Base-by-base conservation (phyloP, 2,888 invertebrate species). In the Perizoma flavofasciatum region DNA sequence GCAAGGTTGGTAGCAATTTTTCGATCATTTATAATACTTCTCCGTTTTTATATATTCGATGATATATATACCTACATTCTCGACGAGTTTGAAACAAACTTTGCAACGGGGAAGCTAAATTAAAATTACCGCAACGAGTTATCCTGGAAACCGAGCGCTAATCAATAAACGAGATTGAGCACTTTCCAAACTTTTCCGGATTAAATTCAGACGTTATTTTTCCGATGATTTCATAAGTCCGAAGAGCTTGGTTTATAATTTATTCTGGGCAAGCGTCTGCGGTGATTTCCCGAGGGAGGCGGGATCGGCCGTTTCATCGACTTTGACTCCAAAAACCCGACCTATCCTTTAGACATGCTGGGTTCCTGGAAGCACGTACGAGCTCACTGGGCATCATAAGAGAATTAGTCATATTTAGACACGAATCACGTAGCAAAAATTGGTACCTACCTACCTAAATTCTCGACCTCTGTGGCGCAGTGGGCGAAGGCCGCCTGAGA, bases 201-300 rank as follows among this genome's bases (percentile, higher is more conserved):
- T 61, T 53, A 41, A 47, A 39, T 49, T 50, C 40, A 32, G 44
- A 57, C 54, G 50, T 61, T 55, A 55, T 62, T 58, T 62, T 55
- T 59, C 47, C 57, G 57, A 54, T 57, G 46, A 57, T 54, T 57
- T 52, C 49, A 35, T 49, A 47, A 54, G 50, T 48, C 11, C 32
- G 49, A 39, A 40, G 49, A 35, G 46, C 33, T 35, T 22, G 49
- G 43, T 65, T 59, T 52, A 61, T 68, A 70, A 70, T 67, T 65
- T 70, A 68, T 70, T 68, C 65, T 61, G 58, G 46, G 61, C 40
- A 39, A 58, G 60, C 56, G 63, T 55, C 55, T 55, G 59, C 62
- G 56, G 58, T 63, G 68, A 70, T 71, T 72, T 70, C 71, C 71
- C 72, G 49, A 32, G 67, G 62, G 68, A 40, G 33, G 48, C 41